Conservation (phyloP, 2,888 invertebrate species). For the Ecdyonurus torrentis region DNA sequence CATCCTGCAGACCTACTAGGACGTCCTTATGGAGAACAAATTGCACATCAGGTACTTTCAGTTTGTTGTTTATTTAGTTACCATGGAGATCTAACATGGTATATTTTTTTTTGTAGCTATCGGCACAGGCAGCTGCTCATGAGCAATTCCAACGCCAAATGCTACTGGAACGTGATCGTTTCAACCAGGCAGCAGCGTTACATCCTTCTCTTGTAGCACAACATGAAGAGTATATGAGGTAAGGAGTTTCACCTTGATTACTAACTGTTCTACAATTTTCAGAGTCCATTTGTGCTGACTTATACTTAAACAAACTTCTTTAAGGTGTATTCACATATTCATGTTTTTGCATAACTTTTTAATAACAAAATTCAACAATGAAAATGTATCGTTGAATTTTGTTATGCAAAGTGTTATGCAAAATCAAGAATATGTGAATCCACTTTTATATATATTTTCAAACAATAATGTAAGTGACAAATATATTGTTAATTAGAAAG, state of each 20-base stretch:
- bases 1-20: slow-evolving; percentile 58
- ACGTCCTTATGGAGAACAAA: slow-evolving; percentile 64
- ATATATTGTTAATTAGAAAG: no score
- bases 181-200: slow-evolving; percentile 20
- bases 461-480: no score
- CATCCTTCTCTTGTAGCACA: slow-evolving; percentile 46
- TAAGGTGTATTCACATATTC: no score
- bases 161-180: slow-evolving; percentile 64
- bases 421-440: no score
- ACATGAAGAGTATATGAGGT: slow-evolving; percentile 50
- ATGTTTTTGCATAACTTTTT: no score
- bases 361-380: no score
- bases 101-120: slow-evolving; percentile 22
- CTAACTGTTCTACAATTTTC: no score
- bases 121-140: slow-evolving; percentile 53
- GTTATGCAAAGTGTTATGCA: no score
- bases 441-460: no score
- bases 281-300: no score
- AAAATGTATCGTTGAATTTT: no score
- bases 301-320: no score
- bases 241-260: slow-evolving; percentile 18
- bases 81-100: not conserved
- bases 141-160: slow-evolving; percentile 75
- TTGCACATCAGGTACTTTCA: slow-evolving; percentile 45
- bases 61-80: slow-evolving; percentile 1